Conservation (phyloP, 2,888 invertebrate species). For the Theodoxus fluviatilis region DNA sequence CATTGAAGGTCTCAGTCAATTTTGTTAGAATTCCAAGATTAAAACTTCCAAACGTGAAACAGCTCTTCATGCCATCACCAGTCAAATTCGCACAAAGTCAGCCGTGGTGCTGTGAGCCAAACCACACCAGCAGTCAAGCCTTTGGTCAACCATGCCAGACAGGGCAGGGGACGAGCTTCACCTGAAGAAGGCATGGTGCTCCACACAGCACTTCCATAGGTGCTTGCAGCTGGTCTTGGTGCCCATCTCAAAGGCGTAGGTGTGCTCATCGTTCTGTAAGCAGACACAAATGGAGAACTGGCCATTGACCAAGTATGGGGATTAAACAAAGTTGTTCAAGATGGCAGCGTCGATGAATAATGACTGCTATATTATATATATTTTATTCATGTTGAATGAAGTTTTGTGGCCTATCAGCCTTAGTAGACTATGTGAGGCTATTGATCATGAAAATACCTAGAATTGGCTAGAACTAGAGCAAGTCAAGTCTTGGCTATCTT, state of each 20-base stretch:
- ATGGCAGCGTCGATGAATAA: too few relatives aligned
- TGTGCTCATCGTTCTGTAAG: constrained; percentile 89
- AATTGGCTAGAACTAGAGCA: too few relatives aligned
- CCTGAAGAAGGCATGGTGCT: constrained; percentile 81
- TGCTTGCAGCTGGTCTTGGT: constrained; percentile 92
- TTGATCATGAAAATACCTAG: too few relatives aligned
- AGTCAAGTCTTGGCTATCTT: background rate
- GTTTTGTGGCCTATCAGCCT: too few relatives aligned
- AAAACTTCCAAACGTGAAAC: background rate
- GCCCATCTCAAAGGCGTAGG: constrained; percentile 94
- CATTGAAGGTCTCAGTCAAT: constrained; percentile 1
- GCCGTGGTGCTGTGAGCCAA: background rate
- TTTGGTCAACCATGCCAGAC: constrained; percentile 8
- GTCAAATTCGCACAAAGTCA: background rate
- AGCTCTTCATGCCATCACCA: background rate
- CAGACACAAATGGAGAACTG: too few relatives aligned
- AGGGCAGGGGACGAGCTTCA: constrained; percentile 32
- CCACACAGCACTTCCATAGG: constrained; percentile 94
- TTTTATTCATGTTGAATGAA: too few relatives aligned
- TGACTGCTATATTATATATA: too few relatives aligned
- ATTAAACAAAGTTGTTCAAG: too few relatives aligned
- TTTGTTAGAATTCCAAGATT: background rate
- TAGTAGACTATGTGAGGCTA: too few relatives aligned
- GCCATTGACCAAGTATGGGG: too few relatives aligned
- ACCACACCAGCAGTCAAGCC: background rate